Evolutionary conservation across 2,113 vertebrate species (phyloP).

Genomic region (Cyanistes caeruleus): DNA sequence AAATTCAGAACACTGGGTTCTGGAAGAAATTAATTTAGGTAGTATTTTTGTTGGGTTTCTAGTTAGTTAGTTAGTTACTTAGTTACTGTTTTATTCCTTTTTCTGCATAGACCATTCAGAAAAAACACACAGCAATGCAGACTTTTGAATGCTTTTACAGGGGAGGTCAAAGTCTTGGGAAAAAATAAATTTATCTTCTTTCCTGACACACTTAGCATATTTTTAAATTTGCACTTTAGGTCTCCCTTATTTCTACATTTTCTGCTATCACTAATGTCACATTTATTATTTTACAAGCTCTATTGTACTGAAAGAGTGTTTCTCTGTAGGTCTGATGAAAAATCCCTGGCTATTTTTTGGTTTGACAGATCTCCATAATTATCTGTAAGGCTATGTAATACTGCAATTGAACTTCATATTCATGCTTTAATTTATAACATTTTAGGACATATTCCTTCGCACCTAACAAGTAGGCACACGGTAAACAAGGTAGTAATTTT

Average conservation of each 20-base stretch:
- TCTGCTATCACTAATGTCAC: background rate
- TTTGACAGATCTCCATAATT: background rate
- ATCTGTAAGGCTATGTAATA: background rate
- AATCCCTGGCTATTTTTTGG: background rate
- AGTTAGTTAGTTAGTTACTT: background rate
- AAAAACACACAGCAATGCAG: background rate
- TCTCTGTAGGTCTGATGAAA: background rate
- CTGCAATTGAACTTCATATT: background rate
- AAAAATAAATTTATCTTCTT: background rate
- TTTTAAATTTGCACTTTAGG: background rate
- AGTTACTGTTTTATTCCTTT: background rate
- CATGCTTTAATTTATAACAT: background rate
- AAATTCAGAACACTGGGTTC: background rate
- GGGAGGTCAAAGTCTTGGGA: background rate
- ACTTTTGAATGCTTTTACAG: accelerated
- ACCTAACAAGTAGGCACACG: background rate
- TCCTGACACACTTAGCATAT: background rate
- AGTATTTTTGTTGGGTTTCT: background rate
- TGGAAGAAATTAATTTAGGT: background rate
- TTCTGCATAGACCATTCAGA: background rate
- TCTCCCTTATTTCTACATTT: background rate
- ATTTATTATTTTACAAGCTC: background rate
- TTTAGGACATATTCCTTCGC: background rate
- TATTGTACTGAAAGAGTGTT: background rate
- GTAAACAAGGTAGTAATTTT: background rate